Conservation (phyloP, 2,797 vertebrate species). For the Sciurus carolinensis region DNA sequence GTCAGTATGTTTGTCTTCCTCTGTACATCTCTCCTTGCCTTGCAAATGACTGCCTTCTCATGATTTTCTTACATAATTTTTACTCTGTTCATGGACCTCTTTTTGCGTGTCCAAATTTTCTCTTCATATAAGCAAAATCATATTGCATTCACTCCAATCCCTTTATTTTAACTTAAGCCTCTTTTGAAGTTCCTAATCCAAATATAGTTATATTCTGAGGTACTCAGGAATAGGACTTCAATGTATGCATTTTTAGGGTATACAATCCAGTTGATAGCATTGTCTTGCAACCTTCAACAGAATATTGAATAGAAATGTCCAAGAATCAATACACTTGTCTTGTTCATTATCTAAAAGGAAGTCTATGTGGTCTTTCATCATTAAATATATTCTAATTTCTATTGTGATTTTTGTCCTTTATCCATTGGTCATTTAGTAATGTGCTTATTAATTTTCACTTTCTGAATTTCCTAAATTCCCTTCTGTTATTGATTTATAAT, state of each 20-base stretch:
- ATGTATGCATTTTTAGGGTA: background rate
- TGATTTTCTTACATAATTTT: background rate
- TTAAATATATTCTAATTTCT: background rate
- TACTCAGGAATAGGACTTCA: background rate
- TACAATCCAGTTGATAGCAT: background rate
- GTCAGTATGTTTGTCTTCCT: background rate
- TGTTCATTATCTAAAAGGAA: background rate
- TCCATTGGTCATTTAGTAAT: background rate
- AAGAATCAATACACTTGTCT: background rate
- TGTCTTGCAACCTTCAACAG: background rate
- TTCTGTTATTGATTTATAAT: background rate
- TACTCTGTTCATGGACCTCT: background rate
- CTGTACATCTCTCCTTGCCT: background rate
- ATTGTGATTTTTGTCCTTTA: background rate
- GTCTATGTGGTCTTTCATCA: background rate
- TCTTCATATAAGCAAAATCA: background rate
- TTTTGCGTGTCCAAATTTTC: background rate
- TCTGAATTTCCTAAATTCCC: background rate
- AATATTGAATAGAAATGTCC: background rate
- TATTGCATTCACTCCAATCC: background rate
- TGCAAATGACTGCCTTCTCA: background rate
- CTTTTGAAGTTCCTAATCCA: background rate
- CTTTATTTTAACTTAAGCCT: background rate
- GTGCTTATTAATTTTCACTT: background rate
- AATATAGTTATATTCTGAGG: background rate